Evolutionary conservation across 2,888 invertebrate genomes (phyloP).

Genomic region (Lordiphosa fenestrarum): DNA sequence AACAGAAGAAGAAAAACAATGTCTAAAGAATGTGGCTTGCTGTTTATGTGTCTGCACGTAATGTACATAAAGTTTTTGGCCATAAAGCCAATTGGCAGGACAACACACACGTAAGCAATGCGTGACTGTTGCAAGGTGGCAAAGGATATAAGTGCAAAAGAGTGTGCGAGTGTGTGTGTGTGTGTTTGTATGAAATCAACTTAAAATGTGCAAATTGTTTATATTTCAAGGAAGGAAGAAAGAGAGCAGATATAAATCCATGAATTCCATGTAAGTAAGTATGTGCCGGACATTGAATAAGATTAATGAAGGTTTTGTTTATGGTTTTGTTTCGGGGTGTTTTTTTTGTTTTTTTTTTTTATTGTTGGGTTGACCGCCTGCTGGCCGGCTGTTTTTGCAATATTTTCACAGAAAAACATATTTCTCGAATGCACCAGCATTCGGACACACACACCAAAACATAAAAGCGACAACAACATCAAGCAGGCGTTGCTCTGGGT

Average conservation of each 20-base stretch:
- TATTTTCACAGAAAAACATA: conserved; percentile 43
- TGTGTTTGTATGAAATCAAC: conserved; percentile 45
- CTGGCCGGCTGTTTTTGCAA: conserved; percentile 38
- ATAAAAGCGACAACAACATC: conserved; percentile 26
- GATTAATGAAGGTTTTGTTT: conserved; percentile 71
- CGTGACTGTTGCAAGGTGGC: conserved; percentile 55
- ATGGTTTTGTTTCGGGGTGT: conserved; percentile 30
- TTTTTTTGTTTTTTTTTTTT: conserved; percentile 18
- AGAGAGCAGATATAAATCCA: conserved; percentile 25
- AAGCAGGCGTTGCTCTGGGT: conserved; percentile 27
- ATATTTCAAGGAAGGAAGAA: conserved; percentile 37
- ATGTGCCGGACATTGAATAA: conserved; percentile 72
- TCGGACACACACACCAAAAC: conserved; percentile 26
- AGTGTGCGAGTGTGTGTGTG: conserved; percentile 24
- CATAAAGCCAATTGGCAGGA: conserved; percentile 48
- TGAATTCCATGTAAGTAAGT: conserved; percentile 54
- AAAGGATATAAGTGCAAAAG: conserved; percentile 8
- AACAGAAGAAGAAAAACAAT: background rate
- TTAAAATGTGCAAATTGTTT: conserved; percentile 74
- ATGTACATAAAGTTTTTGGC: conserved; percentile 54
- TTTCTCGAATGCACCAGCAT: conserved; percentile 35
- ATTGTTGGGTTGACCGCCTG: conserved; percentile 52
- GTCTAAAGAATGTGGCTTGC: conserved; percentile 8
- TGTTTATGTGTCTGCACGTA: conserved; percentile 60
- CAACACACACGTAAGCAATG: conserved; percentile 62